Evolutionary conservation across 2,113 vertebrate species (phyloP).

Genomic region (Heterochromis multidens): DNA sequence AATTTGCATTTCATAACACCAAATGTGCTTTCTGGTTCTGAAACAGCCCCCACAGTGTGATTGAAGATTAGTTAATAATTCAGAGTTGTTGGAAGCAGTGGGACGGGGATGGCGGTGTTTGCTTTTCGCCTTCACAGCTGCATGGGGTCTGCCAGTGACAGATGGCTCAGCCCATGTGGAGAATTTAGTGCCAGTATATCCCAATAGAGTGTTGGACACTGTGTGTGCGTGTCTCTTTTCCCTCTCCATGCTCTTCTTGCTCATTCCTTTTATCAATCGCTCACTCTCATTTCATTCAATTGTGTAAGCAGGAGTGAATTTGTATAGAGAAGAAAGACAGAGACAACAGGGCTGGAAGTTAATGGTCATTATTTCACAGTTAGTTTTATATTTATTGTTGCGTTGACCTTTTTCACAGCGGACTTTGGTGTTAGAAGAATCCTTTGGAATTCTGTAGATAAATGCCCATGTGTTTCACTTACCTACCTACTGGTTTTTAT

Average conservation of each 20-base stretch:
- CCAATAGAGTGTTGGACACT: conserved; percentile 27
- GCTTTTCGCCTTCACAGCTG: conserved; percentile 64
- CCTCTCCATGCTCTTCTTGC: not conserved
- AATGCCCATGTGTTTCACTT: not conserved
- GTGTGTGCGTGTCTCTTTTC: not conserved
- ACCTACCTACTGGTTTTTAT: not conserved
- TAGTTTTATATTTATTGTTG: not conserved
- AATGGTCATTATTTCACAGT: not conserved
- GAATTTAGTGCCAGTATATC: conserved; percentile 23
- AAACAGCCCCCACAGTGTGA: conserved; percentile 19
- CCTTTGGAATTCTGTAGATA: not conserved
- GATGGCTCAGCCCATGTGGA: conserved; percentile 60
- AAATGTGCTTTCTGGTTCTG: conserved; percentile 25
- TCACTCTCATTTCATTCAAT: not conserved
- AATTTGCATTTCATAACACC: conserved; percentile 16
- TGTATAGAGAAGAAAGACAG: not conserved
- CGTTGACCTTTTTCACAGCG: not conserved
- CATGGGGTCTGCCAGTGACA: conserved; percentile 64
- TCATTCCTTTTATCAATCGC: not conserved
- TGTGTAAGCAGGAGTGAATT: not conserved
- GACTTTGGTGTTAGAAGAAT: not conserved
- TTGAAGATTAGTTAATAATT: conserved; percentile 65
- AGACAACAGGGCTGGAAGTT: not conserved
- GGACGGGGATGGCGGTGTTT: not conserved
- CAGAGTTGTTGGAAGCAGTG: conserved; percentile 46